Percentiles rank a stretch among this genome's conserved stretches.
Evolutionary conservation across 2,113 vertebrate genomes (phyloP).

Genomic region (Lontra canadensis): DNA sequence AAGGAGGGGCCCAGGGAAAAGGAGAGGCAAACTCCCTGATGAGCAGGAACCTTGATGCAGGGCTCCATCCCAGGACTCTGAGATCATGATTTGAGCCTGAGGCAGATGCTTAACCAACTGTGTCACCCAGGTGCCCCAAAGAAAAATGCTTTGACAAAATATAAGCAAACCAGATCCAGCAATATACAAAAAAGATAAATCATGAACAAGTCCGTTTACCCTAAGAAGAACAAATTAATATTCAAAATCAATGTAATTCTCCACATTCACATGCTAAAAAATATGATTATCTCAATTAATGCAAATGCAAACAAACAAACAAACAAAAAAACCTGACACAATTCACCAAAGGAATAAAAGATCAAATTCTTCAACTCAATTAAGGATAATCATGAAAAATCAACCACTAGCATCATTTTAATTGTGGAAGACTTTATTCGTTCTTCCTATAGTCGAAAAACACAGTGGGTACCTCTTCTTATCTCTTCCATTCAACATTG

Average conservation of each 20-base stretch:
- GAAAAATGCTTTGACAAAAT: background rate
- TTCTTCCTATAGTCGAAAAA: background rate
- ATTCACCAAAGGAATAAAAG: background rate
- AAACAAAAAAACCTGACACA: background rate
- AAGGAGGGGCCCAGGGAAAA: background rate
- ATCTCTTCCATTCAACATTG: background rate
- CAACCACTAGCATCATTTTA: background rate
- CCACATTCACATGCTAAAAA: background rate
- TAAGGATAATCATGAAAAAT: background rate
- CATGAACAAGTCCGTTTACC: background rate
- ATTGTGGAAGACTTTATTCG: background rate
- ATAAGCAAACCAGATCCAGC: background rate
- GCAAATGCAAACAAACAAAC: background rate
- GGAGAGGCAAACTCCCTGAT: background rate
- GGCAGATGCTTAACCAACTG: background rate
- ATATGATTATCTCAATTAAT: background rate
- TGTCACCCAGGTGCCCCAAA: background rate
- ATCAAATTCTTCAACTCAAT: background rate
- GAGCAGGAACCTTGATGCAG: background rate
- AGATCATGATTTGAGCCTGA: background rate
- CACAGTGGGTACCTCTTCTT: background rate
- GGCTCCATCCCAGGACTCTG: background rate
- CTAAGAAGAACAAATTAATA: background rate
- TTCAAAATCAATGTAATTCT: constrained; percentile 12
- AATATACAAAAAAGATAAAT: background rate